Conservation (phyloP, 1,140 invertebrate species). For the Aphis craccivora region DNA sequence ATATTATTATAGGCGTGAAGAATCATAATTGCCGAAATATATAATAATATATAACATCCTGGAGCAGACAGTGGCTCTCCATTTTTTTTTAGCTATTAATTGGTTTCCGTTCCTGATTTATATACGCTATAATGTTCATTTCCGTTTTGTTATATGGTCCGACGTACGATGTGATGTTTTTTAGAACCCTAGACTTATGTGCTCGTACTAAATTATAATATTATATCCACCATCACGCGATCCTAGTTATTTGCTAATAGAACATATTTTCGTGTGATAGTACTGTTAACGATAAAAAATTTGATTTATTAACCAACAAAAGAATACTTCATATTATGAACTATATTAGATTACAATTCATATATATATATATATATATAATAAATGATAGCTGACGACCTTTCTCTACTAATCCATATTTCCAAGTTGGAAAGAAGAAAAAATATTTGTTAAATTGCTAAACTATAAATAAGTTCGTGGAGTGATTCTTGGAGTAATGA, state of each 20-base stretch:
- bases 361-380: too few relatives aligned
- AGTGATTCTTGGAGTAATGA: not conserved
- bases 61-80: not conserved
- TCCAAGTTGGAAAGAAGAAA: not conserved
- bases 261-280: not conserved
- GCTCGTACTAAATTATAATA: not conserved
- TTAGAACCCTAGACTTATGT: not conserved
- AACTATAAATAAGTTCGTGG: not conserved
- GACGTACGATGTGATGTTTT: not conserved
- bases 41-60: not conserved
- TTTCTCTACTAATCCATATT: not conserved
- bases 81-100: not conserved
- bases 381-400: not conserved
- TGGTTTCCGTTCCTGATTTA: not conserved
- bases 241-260: conserved; percentile 10
- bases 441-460: not conserved
- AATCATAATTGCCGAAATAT: not conserved
- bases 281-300: not conserved
- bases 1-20: not conserved
- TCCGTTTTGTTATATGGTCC: not conserved
- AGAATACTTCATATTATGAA: not conserved
- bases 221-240: not conserved
- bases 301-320: not conserved
- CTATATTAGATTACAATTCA: too few relatives aligned
- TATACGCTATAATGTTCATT: not conserved